phyloP scores from a whole-genome alignment of 2,888 invertebrate species.

The Thymelicus sylvestris region DNA sequence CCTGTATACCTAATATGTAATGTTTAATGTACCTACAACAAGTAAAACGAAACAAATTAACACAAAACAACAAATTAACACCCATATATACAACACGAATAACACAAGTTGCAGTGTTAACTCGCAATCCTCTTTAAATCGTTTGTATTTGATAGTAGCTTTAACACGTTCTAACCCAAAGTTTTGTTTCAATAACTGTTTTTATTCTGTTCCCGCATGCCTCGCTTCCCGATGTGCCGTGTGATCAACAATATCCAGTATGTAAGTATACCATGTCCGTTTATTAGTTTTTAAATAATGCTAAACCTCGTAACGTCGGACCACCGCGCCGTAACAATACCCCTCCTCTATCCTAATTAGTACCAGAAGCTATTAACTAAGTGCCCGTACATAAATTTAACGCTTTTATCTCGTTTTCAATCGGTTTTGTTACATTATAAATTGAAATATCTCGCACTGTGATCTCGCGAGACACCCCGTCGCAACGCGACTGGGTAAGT shows the following conservation, averaged over 20 bases:
- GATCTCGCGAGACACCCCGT: slow-evolving; percentile 38
- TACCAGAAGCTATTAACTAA: slow-evolving; percentile 51
- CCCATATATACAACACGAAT: neutral
- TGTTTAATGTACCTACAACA: neutral
- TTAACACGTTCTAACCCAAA: neutral
- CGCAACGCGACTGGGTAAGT: slow-evolving; percentile 2
- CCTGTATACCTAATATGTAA: too few relatives aligned
- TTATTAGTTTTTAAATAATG: slow-evolving; percentile 49
- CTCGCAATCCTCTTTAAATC: neutral
- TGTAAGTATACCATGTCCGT: slow-evolving; percentile 60
- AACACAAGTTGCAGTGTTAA: neutral
- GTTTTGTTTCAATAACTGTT: slow-evolving; percentile 42
- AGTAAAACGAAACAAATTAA: neutral
- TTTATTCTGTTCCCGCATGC: slow-evolving; percentile 59
- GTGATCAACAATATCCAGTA: slow-evolving; percentile 61
- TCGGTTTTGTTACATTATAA: slow-evolving; percentile 47
- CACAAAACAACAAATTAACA: neutral
- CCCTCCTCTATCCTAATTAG: slow-evolving; percentile 52
- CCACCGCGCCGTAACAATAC: slow-evolving; percentile 50
- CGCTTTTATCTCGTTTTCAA: slow-evolving; percentile 42
- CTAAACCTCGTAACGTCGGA: slow-evolving; percentile 43
- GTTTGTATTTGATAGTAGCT: neutral
- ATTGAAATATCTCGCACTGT: slow-evolving; percentile 42
- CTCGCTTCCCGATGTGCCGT: slow-evolving; percentile 48
- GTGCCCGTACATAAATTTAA: slow-evolving; percentile 51